Evolutionary conservation across 2,888 invertebrate genomes (phyloP), one percentile per base, ranked within the genome.

Genomic region (Acronicta leporina): DNA sequence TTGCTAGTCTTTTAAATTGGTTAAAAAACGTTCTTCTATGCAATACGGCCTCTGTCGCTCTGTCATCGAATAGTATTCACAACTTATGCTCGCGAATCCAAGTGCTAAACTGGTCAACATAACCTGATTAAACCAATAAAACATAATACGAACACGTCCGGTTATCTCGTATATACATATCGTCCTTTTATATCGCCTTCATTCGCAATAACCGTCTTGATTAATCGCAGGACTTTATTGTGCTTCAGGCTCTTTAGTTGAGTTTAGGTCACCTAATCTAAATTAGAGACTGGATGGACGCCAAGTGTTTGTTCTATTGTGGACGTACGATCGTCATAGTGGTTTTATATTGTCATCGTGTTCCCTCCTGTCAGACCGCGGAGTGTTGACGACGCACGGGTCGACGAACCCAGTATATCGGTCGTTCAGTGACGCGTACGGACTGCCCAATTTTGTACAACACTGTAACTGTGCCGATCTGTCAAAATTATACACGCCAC

Each of bases 291-390:
- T 93, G 93, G 93, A 92, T 87, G 76, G 77, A 70, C 84, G 92
- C 93, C 93, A 93, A 92, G 83, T 87, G 87, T 89, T 91, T 87
- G 90, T 90, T 90, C 92, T 92, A 92, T 93, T 92, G 92, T 92
- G 82, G 89, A 81, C 66, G 80, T 77, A 57, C 73, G 63, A 79
- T 78, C 80, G 84, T 83, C 83, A 80, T 86, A 82, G 83, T 87
- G 82, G 86, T 89, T 88, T 90, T 89, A 81, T 87, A 85, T 82
- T 86, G 87, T 88, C 84, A 84, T 85, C 83, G 82, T 86, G 82
- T 68, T 72, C 78, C 72, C 79, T 83, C 80, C 84, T 74, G 75
- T 77, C 77, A 79, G 76, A 64, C 64, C 72, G 77, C 80, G 77
- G 79, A 82, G 80, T 81, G 78, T 80, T 79, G 80, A 76, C 76